Percentiles rank a stretch among this genome's conserved stretches.
Conservation (phyloP, 2,113 vertebrate species). For the Podarcis raffonei region DNA sequence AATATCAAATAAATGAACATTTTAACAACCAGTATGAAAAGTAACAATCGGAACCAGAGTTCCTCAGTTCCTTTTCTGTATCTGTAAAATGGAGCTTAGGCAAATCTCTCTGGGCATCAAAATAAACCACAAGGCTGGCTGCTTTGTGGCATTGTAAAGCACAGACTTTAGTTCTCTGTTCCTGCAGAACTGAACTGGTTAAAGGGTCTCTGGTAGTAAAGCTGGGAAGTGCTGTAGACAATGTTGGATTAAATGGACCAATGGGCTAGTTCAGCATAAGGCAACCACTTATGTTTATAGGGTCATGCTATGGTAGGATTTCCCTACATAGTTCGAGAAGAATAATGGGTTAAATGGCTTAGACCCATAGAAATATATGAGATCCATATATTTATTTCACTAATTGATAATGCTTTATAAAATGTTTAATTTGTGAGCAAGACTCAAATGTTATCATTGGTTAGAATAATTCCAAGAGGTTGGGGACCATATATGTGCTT, state of each 20-base stretch:
- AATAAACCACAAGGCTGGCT: background rate
- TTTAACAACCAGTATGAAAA: background rate
- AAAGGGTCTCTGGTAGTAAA: background rate
- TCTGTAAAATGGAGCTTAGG: background rate
- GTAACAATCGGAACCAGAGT: background rate
- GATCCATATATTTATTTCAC: background rate
- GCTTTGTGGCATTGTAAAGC: background rate
- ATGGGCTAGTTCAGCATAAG: background rate
- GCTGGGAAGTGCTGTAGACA: background rate
- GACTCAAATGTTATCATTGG: too few species aligned
- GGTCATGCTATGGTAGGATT: background rate
- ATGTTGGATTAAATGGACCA: background rate
- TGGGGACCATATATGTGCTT: background rate
- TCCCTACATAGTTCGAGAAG: rapidly evolving
- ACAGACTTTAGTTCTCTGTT: background rate
- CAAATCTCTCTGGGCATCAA: background rate
- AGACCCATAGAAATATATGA: background rate
- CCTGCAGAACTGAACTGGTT: background rate
- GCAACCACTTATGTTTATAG: background rate
- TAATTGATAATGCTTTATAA: constrained; percentile 68
- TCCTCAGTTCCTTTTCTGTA: background rate
- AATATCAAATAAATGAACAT: background rate
- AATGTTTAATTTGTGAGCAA: too few species aligned
- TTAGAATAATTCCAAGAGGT: background rate
- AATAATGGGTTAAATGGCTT: constrained; percentile 4